Conservation (phyloP, 2,797 vertebrate species). For the Hemibagrus guttatus region DNA sequence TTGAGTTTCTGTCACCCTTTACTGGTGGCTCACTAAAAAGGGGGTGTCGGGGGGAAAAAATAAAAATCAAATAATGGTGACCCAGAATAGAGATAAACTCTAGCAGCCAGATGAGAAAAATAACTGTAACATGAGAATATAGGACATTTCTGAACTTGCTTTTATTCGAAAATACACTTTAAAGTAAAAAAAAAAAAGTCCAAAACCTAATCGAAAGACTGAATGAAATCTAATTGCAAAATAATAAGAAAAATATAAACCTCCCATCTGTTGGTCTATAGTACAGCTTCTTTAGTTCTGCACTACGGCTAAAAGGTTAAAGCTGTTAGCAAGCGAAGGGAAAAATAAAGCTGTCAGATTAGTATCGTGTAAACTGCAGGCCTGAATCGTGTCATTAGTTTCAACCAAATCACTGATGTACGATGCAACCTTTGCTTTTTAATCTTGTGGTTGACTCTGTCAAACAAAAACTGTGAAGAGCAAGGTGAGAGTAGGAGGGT, state of each 20-base stretch:
- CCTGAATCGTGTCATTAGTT: background rate
- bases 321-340: no score
- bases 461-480: constrained; percentile 11
- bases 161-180: background rate
- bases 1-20: constrained; percentile 41
- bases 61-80: background rate
- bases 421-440: background rate
- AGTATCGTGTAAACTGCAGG: background rate
- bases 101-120: constrained; percentile 10
- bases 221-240: background rate
- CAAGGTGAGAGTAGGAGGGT: constrained; percentile 6
- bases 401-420: background rate
- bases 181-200: no score
- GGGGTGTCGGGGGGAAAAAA: background rate
- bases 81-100: constrained; percentile 38
- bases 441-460: background rate
- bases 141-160: background rate
- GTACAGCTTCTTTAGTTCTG: background rate
- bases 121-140: no score
- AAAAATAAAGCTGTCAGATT: background rate
- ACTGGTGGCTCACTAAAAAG: constrained; percentile 13
- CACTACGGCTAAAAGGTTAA: background rate
- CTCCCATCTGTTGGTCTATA: no score
- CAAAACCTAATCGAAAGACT: no score
- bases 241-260: no score